Base-by-base conservation (phyloP, 1,140 invertebrate species). In the Drosophila kurseongensis region DNA sequence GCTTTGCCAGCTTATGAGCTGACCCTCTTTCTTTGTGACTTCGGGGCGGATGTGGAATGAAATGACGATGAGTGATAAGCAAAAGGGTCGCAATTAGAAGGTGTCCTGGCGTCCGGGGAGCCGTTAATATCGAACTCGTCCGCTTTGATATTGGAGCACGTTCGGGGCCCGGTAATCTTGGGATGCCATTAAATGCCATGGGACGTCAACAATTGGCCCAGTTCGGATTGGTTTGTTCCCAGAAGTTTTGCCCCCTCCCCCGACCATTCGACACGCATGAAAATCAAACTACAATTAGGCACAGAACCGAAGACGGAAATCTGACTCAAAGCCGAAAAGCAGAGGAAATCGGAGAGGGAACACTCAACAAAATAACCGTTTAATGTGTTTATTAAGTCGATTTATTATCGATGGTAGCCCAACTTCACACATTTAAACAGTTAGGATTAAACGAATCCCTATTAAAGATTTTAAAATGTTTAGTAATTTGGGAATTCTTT, bases 201-300 rank as follows among this genome's bases (percentile, higher is more conserved):
- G 62, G 65, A 75, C 35, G 45, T 59, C 58, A 68, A 47, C 47
- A 65, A 61, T 77, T 80, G 60, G 42, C 71, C 79, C 57, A 69
- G 69, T 56, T 68, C 32, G 60, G 41, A 57, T 58, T 63, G 32
- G 67, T 57, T 61, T 48, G 12, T 45, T 62, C 71, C 14, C 47
- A 51, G 42, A 76, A 63, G 72, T 74, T 86, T 74, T 57, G 35
- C 16, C 58, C 32, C 13, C 10, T 14, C 12, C 62, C 14, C 14
- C 23, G 8, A 52, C n/a, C 83, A 79, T 89, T 88, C 84, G 80
- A 84, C 89, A 80, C 85, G 84, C 68, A 80, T 80, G 74, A 76
- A 89, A 88, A 88, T 88, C 84, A 88, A 88, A 88, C 80, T 80
- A 88, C 84, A 88, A 88, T 88, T 88, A 88, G 77, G 75, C 75